These are phyloP conservation scores for Conomelus anceps DNA, from an alignment of 2,888 invertebrate species.

Conservation along the genomic window DNA sequence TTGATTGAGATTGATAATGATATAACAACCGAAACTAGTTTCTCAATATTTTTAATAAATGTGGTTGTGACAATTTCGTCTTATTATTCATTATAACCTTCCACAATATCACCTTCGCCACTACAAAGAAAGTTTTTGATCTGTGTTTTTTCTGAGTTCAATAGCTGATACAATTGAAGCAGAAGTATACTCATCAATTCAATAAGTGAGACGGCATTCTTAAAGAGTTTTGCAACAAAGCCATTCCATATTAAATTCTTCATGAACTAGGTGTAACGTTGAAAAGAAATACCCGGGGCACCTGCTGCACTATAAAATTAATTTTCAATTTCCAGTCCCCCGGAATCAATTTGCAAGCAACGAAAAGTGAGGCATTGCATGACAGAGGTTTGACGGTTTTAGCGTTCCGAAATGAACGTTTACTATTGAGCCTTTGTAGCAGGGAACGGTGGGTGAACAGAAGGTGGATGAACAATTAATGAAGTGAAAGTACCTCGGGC, in stretches of 20 bases:
- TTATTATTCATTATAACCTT: too few species aligned
- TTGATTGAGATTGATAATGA: too few species aligned
- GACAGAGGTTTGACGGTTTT: neutral
- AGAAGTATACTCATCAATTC: neutral
- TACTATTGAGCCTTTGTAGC: neutral
- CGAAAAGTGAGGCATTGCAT: neutral
- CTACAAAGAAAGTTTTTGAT: too few species aligned
- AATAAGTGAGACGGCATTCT: neutral
- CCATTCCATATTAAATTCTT: neutral
- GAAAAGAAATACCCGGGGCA: neutral
- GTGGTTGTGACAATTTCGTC: too few species aligned
- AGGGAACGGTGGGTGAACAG: neutral
- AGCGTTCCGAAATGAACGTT: neutral
- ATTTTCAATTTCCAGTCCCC: neutral
- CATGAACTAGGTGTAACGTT: neutral
- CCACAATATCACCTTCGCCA: too few species aligned
- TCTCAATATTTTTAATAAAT: too few species aligned
- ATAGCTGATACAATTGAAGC: neutral
- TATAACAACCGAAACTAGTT: too few species aligned
- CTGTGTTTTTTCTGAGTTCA: neutral
- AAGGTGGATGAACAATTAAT: neutral
- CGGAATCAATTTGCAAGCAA: neutral
- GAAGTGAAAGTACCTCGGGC: neutral
- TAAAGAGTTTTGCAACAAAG: neutral
- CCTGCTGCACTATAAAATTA: neutral